A percentile compares a stretch with the other conserved stretches of the same genome.
Evolutionary conservation across 92 coral and sea anemone species (phyloP).

Genomic region (Epizoanthus ramosus): DNA sequence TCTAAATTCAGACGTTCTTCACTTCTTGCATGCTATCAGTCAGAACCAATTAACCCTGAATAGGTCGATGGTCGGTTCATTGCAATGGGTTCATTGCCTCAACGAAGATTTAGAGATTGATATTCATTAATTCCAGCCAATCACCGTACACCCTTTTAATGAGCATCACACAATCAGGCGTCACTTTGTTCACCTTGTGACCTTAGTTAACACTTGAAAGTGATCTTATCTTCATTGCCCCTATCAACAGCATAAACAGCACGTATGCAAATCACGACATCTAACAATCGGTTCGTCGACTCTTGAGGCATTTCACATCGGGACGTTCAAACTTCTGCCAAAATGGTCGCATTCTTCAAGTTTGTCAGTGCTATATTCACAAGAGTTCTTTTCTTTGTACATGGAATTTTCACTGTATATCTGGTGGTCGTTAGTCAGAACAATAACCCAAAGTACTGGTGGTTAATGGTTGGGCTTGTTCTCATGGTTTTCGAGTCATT

Average conservation of each 20-base stretch:
- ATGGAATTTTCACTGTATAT: conserved; percentile 72
- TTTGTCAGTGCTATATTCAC: conserved; percentile 84
- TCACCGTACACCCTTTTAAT: conserved; percentile 11
- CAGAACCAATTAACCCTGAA: too few species aligned
- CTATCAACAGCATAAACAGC: conserved; percentile 45
- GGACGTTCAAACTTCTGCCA: background rate
- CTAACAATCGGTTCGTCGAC: background rate
- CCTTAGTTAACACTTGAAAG: background rate
- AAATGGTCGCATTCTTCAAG: conserved; percentile 69
- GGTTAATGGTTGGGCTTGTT: conserved; percentile 83
- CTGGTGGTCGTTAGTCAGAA: conserved; percentile 55
- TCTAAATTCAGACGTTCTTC: too few species aligned
- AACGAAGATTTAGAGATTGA: background rate
- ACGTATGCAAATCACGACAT: conserved; percentile 43
- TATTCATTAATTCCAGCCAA: conserved; percentile 9
- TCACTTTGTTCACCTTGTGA: conserved; percentile 34
- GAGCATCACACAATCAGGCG: conserved; percentile 11
- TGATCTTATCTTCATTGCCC: background rate
- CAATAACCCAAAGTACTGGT: conserved; percentile 62
- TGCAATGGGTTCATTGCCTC: background rate
- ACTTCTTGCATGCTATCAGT: background rate
- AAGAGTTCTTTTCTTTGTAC: conserved; percentile 82
- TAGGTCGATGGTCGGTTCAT: too few species aligned
- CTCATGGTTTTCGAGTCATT: conserved; percentile 77
- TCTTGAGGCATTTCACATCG: conserved; percentile 4